A percentile compares a stretch with the other conserved stretches of the same genome.
Conservation (phyloP, 2,888 invertebrate species). For the Epinotia demarniana region DNA sequence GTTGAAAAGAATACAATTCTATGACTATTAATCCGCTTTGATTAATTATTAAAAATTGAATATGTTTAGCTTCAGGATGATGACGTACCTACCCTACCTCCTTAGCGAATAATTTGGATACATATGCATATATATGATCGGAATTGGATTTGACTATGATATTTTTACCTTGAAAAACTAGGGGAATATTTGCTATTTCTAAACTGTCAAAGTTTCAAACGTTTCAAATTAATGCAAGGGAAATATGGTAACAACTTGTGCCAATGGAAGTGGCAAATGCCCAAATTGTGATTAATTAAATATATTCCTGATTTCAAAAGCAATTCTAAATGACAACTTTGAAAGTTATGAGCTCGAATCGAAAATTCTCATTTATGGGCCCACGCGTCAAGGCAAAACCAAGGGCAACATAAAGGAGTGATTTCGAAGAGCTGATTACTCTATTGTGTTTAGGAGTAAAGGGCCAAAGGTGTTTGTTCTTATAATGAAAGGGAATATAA, state of each 20-base stretch:
- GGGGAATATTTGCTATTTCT: not conserved
- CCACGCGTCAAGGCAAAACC: not conserved
- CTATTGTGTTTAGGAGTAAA: not conserved
- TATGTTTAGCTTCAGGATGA: no score
- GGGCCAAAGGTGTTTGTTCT: no score
- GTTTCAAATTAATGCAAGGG: not conserved
- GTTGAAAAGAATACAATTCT: not conserved
- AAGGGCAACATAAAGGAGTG: slow-evolving; percentile 1
- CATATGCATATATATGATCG: no score
- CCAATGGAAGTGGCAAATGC: not conserved
- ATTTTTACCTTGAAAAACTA: not conserved
- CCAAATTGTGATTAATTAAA: not conserved
- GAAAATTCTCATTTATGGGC: not conserved
- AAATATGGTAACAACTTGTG: not conserved
- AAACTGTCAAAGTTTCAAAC: not conserved
- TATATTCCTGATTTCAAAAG: not conserved
- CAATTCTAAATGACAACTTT: slow-evolving; percentile 20
- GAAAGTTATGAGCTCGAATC: not conserved
- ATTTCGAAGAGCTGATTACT: not conserved
- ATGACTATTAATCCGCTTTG: not conserved
- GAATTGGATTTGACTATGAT: not conserved
- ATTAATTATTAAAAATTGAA: not conserved
- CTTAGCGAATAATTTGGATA: not conserved
- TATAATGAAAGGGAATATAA: not conserved
- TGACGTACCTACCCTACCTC: not conserved